Conservation (phyloP, 2,797 vertebrate genomes). For the Melanotaenia trifasciata region DNA sequence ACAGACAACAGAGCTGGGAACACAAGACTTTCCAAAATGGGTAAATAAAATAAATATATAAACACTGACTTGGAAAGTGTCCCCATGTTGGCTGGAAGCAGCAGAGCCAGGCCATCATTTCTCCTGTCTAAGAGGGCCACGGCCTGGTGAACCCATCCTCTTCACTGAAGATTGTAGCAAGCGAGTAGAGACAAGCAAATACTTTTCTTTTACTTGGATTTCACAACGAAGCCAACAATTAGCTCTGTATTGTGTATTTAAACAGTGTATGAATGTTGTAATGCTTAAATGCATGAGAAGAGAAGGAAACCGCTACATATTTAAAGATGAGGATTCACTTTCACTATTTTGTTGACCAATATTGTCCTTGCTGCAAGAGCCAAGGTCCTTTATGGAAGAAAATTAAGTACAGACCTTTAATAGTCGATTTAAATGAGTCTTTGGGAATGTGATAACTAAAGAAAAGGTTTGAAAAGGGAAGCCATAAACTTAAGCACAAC, state of each 20-base stretch:
- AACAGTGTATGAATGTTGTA: slow-evolving; percentile 7
- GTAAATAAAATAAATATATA: slow-evolving; percentile 1
- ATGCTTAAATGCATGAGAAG: not conserved
- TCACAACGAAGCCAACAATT: slow-evolving; percentile 26
- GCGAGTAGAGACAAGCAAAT: slow-evolving; percentile 30
- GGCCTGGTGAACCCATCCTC: slow-evolving; percentile 15
- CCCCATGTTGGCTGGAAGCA: slow-evolving; percentile 52
- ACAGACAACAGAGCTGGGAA: slow-evolving; percentile 42
- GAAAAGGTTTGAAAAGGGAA: slow-evolving; percentile 11
- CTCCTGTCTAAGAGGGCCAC: slow-evolving; percentile 37
- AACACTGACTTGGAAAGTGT: slow-evolving; percentile 33
- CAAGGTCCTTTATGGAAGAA: slow-evolving; percentile 7
- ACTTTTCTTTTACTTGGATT: slow-evolving; percentile 25
- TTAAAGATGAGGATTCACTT: not conserved
- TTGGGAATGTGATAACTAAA: slow-evolving; percentile 16
- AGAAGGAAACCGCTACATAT: not conserved
- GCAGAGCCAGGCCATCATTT: slow-evolving; percentile 19
- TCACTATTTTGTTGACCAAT: slow-evolving; percentile 5
- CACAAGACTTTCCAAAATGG: slow-evolving; percentile 46
- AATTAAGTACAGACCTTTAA: slow-evolving; percentile 9
- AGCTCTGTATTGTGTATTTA: not conserved
- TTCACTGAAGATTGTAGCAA: slow-evolving; percentile 39
- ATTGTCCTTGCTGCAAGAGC: slow-evolving; percentile 1
- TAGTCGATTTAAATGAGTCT: not conserved
- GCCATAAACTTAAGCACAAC: not conserved